These are phyloP conservation scores for Diadema setosum DNA, from an alignment of 35 echinoderm and acorn worm species.

Conservation along the genomic window DNA sequence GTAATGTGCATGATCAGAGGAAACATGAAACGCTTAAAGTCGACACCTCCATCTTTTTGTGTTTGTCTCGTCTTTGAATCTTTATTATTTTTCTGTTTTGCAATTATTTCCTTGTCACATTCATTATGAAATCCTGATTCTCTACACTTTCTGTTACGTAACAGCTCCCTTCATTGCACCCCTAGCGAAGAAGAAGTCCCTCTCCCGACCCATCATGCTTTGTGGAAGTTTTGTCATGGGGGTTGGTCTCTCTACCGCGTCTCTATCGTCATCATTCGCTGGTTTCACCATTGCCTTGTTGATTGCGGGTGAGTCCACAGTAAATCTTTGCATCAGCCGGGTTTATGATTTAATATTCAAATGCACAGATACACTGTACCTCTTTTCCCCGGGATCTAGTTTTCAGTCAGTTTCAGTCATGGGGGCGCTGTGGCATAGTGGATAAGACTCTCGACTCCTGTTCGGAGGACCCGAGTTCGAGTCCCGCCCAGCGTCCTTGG, in stretches of 20 bases:
- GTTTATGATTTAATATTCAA: background rate
- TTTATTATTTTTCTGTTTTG: background rate
- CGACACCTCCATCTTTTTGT: background rate
- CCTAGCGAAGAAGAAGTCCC: background rate
- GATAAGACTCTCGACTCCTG: background rate
- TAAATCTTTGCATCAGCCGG: background rate
- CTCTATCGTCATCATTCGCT: background rate
- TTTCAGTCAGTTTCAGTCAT: background rate
- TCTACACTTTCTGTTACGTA: background rate
- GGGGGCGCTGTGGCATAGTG: background rate
- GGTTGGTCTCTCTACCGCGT: background rate
- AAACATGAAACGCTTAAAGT: background rate
- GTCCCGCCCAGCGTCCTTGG: background rate
- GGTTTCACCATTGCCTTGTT: background rate
- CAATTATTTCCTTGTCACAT: background rate
- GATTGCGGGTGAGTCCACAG: background rate
- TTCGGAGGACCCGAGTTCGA: background rate
- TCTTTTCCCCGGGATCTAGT: background rate
- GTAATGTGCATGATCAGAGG: background rate
- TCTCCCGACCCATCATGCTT: background rate
- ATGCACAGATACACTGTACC: background rate
- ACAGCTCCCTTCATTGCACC: constrained; percentile 1
- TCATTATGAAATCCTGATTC: background rate
- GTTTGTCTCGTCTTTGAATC: background rate
- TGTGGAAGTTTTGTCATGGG: background rate